Evolutionary conservation across 2,113 vertebrate genomes (phyloP), one percentile per base, ranked within the genome.

Genomic region (Lophotis ruficrista): DNA sequence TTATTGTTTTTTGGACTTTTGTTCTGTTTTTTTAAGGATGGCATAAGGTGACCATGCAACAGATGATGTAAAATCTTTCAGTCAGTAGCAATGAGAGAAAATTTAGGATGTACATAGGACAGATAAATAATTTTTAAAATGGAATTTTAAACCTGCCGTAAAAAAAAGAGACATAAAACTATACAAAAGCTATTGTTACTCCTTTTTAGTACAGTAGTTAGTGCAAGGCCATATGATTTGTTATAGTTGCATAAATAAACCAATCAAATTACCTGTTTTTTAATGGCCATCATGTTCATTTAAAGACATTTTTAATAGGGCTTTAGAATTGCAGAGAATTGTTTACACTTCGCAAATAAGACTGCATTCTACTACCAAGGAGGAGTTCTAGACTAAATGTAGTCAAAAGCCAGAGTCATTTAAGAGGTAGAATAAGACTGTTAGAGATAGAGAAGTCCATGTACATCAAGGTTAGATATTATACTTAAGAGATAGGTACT

Each of bases 401-500:
- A 80, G 13, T 9, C 28, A 77, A 64, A 88, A 69, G 9, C 12
- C 45, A 69, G 16, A 51, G 23, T 6, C 23, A 30, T 37, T 30
- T 28, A 7, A 62, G 31, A 83, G 13, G 31, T 12, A 58, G 22
- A 89, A 41, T 23, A 37, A 22, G 11, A 13, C 8, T 13, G 4
- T 10, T 30, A 61, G 31, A 77, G n/a, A 73, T 5, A 18, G 7
- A 71, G 47, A 57, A 3, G 7, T 33, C 48, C 22, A 14, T 0
- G 10, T 31, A 38, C 18, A 27, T 69, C 30, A 79, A 68, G 24
- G 10, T 57, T 33, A 68, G 20, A 11, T 62, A 51, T 13, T 35
- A 0, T 25, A n/a, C 60, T 65, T 37, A 50, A 70, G 18, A 64
- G 8, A 45, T 1, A 43, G 5, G 1, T 20, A 24, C 3, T 33